phyloP scores from a whole-genome alignment of 2,888 invertebrate genomes.

The Miltochrista miniata region DNA sequence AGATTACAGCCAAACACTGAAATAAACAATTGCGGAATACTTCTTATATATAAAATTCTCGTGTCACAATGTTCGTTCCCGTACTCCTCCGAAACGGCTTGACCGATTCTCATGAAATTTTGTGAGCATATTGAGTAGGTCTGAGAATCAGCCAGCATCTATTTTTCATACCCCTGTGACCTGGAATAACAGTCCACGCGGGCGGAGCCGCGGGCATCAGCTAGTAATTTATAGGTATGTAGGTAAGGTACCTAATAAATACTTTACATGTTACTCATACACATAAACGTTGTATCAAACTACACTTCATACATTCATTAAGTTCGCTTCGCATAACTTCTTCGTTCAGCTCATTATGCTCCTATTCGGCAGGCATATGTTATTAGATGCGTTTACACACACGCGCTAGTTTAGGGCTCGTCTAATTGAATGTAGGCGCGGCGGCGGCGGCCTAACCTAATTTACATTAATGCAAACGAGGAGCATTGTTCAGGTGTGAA shows the following conservation, averaged over 20 bases:
- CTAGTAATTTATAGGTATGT: too few species aligned
- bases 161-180: too few species aligned
- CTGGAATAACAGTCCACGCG: too few species aligned
- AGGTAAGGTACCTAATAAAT: not conserved
- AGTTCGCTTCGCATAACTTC: slow-evolving; percentile 8
- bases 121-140: too few species aligned
- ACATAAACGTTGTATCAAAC: not conserved
- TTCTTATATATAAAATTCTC: too few species aligned
- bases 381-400: slow-evolving; percentile 68
- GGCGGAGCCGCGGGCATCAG: too few species aligned
- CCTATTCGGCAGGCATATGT: slow-evolving; percentile 31
- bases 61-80: too few species aligned
- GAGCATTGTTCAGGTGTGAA: slow-evolving; percentile 83
- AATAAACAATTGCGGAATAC: too few species aligned
- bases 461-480: slow-evolving; percentile 84
- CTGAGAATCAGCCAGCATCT: too few species aligned
- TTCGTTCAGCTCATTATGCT: slow-evolving; percentile 28
- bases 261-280: not conserved
- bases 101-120: too few species aligned
- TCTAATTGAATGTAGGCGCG: slow-evolving; percentile 82
- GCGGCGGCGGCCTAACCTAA: slow-evolving; percentile 76
- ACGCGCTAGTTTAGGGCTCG: slow-evolving; percentile 74
- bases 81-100: too few species aligned
- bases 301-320: slow-evolving; percentile 2
- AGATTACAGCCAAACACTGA: too few species aligned